Conservation (phyloP, 35 echinoderm and acorn worm species). For the Apostichopus parvimensis region DNA sequence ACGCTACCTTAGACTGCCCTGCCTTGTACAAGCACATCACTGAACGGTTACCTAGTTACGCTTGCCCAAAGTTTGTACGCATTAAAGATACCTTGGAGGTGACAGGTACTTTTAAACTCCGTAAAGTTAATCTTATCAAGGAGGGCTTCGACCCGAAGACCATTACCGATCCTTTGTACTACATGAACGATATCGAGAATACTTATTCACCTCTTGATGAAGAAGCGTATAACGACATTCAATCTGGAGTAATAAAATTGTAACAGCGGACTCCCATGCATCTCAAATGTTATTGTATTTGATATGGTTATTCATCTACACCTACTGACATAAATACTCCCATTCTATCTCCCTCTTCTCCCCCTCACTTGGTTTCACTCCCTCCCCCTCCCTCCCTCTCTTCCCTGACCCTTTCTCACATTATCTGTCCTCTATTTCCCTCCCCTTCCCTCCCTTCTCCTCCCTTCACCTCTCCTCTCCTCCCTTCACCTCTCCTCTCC, state of each 20-base stretch:
- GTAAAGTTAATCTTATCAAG: constrained; percentile 64
- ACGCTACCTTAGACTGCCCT: constrained; percentile 19
- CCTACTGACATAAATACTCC: too few relatives aligned
- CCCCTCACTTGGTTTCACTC: too few relatives aligned
- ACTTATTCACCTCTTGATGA: constrained; percentile 52
- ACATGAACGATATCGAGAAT: constrained; percentile 62
- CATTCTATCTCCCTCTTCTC: too few relatives aligned
- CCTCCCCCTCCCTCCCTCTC: too few relatives aligned
- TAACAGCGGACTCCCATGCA: neutral
- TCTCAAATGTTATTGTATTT: too few relatives aligned
- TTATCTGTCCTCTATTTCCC: too few relatives aligned
- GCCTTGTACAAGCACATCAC: constrained; percentile 70
- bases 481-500: too few relatives aligned
- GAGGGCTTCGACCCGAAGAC: constrained; percentile 70
- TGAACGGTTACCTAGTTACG: constrained; percentile 66
- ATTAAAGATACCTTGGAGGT: constrained; percentile 57
- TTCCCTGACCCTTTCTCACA: too few relatives aligned
- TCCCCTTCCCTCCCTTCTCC: too few relatives aligned
- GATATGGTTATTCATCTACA: too few relatives aligned
- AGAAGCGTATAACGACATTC: neutral
- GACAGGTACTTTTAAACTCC: constrained; percentile 77
- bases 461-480: too few relatives aligned
- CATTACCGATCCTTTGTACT: constrained; percentile 57
- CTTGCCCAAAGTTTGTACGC: constrained; percentile 77
- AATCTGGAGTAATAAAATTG: neutral